Conservation (phyloP, 2,888 invertebrate genomes). For the Xestia ashworthii region DNA sequence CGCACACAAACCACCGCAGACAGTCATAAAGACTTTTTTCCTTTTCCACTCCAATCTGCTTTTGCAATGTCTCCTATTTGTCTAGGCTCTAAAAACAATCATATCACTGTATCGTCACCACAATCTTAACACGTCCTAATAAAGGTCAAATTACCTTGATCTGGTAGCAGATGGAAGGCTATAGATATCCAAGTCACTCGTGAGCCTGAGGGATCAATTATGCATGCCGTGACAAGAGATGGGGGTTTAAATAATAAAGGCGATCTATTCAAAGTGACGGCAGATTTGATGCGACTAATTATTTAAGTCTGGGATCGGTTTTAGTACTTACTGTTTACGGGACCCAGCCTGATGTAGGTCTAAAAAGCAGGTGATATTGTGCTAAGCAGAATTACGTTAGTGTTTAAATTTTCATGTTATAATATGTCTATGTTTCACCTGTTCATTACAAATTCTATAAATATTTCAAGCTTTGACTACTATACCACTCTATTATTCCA, state of each 20-base stretch:
- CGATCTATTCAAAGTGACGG: slow-evolving; percentile 67
- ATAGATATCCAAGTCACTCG: slow-evolving; percentile 69
- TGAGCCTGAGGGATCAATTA: slow-evolving; percentile 78
- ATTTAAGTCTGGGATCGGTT: slow-evolving; percentile 60
- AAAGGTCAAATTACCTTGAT: slow-evolving; percentile 62
- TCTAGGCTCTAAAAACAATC: slow-evolving; percentile 57
- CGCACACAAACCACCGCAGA: slow-evolving; percentile 63
- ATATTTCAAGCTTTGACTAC: slow-evolving; percentile 2
- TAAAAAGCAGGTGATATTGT: slow-evolving; percentile 1
- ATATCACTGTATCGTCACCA: neutral
- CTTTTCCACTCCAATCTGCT: slow-evolving; percentile 69
- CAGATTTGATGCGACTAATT: slow-evolving; percentile 71
- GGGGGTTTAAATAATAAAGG: slow-evolving; percentile 77
- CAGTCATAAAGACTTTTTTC: slow-evolving; percentile 66
- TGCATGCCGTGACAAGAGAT: slow-evolving; percentile 77
- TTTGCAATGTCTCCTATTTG: slow-evolving; percentile 71
- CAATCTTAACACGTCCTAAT: slow-evolving; percentile 38
- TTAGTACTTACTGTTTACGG: slow-evolving; percentile 3
- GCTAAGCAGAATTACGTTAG: neutral
- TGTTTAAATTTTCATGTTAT: neutral
- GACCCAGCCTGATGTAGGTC: neutral
- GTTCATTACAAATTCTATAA: neutral
- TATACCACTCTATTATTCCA: neutral
- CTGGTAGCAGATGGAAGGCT: slow-evolving; percentile 16
- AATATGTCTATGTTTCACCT: neutral